phyloP scores from a whole-genome alignment of 2,888 invertebrate genomes.

The Volucella bombylans region DNA sequence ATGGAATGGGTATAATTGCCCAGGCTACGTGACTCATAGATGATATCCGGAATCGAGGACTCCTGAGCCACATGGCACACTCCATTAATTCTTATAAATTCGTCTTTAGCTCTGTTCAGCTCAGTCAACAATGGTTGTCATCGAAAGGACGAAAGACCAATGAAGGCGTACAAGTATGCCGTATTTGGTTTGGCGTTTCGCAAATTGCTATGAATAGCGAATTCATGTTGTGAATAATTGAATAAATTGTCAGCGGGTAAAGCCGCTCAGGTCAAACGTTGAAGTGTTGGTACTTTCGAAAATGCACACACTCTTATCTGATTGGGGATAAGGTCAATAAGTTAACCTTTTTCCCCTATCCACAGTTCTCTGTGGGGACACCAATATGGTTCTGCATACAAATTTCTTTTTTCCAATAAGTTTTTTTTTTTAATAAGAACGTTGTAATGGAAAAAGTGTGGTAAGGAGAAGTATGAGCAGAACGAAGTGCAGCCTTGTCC shows the following conservation, averaged over 20 bases:
- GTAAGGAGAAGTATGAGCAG: neutral
- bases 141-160: neutral
- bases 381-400: conserved; percentile 1
- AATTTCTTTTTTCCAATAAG: conserved; percentile 5
- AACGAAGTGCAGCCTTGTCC: neutral
- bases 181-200: conserved; percentile 3
- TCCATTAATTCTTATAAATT: conserved; percentile 58
- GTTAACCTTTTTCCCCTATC: neutral
- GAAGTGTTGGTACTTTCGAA: conserved; percentile 5
- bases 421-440: neutral
- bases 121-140: neutral
- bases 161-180: neutral
- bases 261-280: conserved; percentile 1
- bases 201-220: conserved; percentile 43
- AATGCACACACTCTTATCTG: neutral
- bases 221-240: conserved; percentile 54
- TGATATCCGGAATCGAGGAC: neutral
- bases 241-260: conserved; percentile 14
- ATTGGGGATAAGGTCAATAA: conserved; percentile 1
- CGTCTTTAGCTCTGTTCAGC: neutral
- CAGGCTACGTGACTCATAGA: conserved; percentile 24
- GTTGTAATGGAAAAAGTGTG: conserved; percentile 6
- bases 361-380: neutral
- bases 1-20: conserved; percentile 19
- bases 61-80: neutral